Conservation (phyloP, 2,888 invertebrate species). For the Tholera decimalis region DNA sequence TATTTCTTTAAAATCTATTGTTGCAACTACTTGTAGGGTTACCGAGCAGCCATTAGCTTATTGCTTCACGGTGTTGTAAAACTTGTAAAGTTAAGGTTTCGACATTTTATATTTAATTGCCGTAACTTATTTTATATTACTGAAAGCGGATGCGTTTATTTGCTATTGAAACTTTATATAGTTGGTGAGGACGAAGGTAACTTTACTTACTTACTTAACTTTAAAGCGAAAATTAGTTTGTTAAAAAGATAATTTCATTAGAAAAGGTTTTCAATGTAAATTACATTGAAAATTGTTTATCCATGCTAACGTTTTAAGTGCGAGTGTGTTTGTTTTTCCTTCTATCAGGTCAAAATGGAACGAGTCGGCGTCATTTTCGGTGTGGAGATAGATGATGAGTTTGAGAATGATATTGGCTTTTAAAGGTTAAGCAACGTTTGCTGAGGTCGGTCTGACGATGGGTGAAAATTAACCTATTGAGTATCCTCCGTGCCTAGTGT, state of each 20-base stretch:
- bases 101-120: slow-evolving; percentile 49
- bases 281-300: not conserved
- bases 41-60: slow-evolving; percentile 24
- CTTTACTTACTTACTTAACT: no score
- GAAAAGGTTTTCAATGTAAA: not conserved
- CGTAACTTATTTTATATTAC: slow-evolving; percentile 55
- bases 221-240: not conserved
- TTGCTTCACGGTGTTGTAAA: slow-evolving; percentile 47
- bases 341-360: no score
- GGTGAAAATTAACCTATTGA: no score
- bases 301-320: no score
- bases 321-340: no score
- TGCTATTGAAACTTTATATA: slow-evolving; percentile 25
- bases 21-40: slow-evolving; percentile 37
- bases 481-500: no score
- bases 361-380: no score
- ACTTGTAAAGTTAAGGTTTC: slow-evolving; percentile 44
- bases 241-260: not conserved
- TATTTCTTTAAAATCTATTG: slow-evolving; percentile 28
- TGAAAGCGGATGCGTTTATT: slow-evolving; percentile 48
- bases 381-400: no score
- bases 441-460: no score
- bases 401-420: no score
- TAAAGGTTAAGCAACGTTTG: no score
- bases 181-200: not conserved